A percentile compares a stretch with the other conserved stretches of the same genome.
phyloP scores from a whole-genome alignment of 2,113 vertebrate species.

The Acrocephalus kingi region DNA sequence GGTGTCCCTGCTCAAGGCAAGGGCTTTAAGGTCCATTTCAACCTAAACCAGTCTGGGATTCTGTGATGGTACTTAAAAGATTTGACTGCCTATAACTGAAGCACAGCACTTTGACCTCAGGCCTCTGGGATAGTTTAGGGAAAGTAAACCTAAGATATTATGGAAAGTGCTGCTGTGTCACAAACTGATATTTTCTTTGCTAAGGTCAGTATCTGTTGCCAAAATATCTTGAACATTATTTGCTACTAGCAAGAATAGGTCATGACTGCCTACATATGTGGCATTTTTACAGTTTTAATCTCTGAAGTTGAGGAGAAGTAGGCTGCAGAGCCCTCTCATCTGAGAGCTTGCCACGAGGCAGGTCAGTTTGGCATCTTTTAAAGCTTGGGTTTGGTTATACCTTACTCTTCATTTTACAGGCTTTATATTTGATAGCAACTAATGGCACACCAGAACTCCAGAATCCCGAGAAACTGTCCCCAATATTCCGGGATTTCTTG shows the following conservation, averaged over 20 bases:
- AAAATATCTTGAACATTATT: background rate
- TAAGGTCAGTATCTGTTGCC: background rate
- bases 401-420: constrained; percentile 71
- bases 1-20: background rate
- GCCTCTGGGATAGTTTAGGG: background rate
- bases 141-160: background rate
- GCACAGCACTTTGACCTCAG: background rate
- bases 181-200: background rate
- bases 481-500: constrained; percentile 96
- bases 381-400: background rate
- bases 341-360: background rate
- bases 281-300: background rate
- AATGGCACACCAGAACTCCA: constrained; percentile 98
- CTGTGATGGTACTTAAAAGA: background rate
- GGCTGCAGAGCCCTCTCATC: background rate
- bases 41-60: background rate
- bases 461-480: constrained; percentile 95
- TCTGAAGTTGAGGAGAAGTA: background rate
- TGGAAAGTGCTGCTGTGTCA: background rate
- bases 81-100: background rate
- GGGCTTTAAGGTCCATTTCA: background rate
- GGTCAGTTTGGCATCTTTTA: background rate
- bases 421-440: constrained; percentile 97
- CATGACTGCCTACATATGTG: background rate
- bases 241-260: background rate